Conservation (phyloP, 2,888 invertebrate genomes). For the Microplitis deprimator region DNA sequence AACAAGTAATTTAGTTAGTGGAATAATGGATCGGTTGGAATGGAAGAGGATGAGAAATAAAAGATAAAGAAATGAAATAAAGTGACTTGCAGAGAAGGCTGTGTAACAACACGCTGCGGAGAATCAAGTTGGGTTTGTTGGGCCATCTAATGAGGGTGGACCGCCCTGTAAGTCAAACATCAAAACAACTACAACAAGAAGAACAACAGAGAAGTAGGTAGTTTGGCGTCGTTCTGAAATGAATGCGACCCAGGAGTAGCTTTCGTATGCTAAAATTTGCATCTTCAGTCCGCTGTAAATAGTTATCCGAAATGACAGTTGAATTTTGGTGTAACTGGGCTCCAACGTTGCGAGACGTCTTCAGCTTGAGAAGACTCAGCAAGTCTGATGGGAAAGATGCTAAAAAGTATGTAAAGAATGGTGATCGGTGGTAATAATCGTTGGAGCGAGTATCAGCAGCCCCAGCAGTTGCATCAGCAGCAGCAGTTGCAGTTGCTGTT, state of each 20-base stretch:
- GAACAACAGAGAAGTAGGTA: constrained; percentile 17
- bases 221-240: constrained; percentile 21
- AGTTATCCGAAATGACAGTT: constrained; percentile 66
- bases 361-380: neutral
- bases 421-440: constrained; percentile 40
- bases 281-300: constrained; percentile 58
- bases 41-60: neutral
- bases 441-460: constrained; percentile 30
- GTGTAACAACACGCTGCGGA: constrained; percentile 39
- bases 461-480: constrained; percentile 8
- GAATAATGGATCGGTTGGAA: constrained; percentile 5
- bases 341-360: neutral
- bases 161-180: constrained; percentile 56
- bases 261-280: constrained; percentile 61
- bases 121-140: constrained; percentile 37
- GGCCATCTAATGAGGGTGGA: constrained; percentile 59
- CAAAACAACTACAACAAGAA: constrained; percentile 23
- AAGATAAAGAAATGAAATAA: constrained; percentile 25
- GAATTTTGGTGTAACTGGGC: constrained; percentile 53
- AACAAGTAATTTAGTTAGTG: constrained; percentile 7
- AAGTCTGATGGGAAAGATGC: constrained; percentile 29
- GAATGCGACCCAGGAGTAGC: constrained; percentile 30
- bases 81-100: constrained; percentile 28
- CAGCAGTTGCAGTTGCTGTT: neutral
- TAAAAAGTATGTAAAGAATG: constrained; percentile 23